Conservation (phyloP, 2,113 vertebrate species). For the Pycnonotus jocosus region DNA sequence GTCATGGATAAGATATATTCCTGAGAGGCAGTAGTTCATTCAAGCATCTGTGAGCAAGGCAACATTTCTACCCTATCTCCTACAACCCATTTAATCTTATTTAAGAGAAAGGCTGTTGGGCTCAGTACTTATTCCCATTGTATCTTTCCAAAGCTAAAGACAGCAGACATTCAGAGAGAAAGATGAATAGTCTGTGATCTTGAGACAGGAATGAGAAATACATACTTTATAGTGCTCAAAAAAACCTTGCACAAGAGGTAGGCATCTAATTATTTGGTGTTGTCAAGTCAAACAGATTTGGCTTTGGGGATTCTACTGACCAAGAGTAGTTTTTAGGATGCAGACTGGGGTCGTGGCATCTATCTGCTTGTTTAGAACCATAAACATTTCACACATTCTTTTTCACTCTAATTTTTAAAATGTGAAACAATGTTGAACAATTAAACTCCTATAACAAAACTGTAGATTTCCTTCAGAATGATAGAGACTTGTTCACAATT, state of each 20-base stretch:
- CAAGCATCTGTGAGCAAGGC: neutral
- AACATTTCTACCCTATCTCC: neutral
- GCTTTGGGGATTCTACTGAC: neutral
- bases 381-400: fast-evolving
- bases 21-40: neutral
- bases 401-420: neutral
- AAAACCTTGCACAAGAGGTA: neutral
- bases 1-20: neutral
- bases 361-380: neutral
- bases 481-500: neutral
- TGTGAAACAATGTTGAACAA: neutral
- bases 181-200: neutral
- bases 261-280: neutral
- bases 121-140: neutral
- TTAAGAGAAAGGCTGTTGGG: neutral
- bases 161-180: neutral
- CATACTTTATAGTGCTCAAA: neutral
- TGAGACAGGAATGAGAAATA: neutral
- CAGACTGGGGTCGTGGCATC: fast-evolving
- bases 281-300: neutral
- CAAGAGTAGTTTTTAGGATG: neutral
- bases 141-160: neutral
- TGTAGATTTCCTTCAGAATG: neutral
- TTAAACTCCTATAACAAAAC: neutral
- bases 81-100: neutral